Conservation (phyloP, 2,113 vertebrate genomes). For the Tamias sibiricus region DNA sequence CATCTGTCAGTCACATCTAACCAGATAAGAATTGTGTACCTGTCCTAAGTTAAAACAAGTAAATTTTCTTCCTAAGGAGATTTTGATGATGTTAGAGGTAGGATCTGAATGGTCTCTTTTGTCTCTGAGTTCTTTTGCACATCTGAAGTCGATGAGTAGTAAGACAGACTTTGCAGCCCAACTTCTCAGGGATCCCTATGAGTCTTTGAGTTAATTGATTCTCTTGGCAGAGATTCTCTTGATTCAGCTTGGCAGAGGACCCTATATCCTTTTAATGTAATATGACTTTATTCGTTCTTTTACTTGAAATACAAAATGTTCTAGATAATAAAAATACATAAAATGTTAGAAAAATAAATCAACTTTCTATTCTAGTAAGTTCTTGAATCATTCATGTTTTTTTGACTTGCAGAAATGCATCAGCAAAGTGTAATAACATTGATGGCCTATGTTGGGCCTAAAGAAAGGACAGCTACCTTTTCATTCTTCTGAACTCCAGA, state of each 20-base stretch:
- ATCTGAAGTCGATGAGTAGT: accelerated
- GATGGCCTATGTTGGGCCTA: neutral
- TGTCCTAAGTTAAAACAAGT: neutral
- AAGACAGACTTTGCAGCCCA: neutral
- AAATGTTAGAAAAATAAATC: neutral
- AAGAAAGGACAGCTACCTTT: neutral
- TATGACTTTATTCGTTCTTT: neutral
- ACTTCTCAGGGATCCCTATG: neutral
- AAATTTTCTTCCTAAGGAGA: neutral
- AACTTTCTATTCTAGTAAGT: neutral
- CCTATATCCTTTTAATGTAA: neutral
- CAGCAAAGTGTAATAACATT: neutral
- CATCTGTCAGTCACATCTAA: neutral
- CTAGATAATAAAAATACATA: neutral
- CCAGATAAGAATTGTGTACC: neutral
- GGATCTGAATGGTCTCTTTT: neutral
- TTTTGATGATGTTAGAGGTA: neutral
- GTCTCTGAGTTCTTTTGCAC: neutral
- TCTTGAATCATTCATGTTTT: neutral
- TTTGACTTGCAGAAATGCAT: neutral
- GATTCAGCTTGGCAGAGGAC: neutral
- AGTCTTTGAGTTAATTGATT: neutral
- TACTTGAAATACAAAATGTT: neutral
- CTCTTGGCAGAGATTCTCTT: neutral
- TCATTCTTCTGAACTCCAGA: neutral